Base-by-base conservation (phyloP, 2,888 invertebrate genomes). In the Eumacrocentrus americanus region DNA sequence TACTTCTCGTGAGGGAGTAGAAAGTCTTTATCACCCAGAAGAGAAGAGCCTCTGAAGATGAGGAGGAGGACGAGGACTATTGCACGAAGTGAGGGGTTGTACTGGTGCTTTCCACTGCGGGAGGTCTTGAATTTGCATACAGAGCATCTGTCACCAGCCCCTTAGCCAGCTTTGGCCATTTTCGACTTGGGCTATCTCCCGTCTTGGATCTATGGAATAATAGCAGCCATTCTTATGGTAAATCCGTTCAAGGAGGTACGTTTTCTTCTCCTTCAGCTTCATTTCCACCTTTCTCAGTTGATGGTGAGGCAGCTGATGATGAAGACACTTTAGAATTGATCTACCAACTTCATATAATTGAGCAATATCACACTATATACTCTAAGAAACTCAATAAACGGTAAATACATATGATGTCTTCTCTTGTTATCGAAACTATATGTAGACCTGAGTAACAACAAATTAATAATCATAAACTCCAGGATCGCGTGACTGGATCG, bases 61-160 rank as follows among this genome's bases (percentile, higher is more conserved):
- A n/a, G n/a, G n/a, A n/a, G n/a, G 16, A 16, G 22, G 25, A 52
- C 18, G 52, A 52, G 23, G 42, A 54, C 23, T 35, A 29, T 53
- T 46, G 57, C 40, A 47, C 50, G 37, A 46, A 51, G 44, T 50
- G 57, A 61, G 64, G 55, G 55, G 46, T 46, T 63, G 61, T 20
- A 34, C 61, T 44, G 52, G 25, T 22, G 52, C 51, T 58, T 58
- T 58, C 50, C 58, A 51, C 29, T 35, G 29, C 37, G 63, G 64
- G 65, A 68, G 63, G 66, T 53, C 61, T 56, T 54, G 60, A 78
- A 80, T 80, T 80, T 80, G 78, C 80, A 80, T 80, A 79, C 79
- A 79, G 78, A 80, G 79, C 79, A 80, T 80, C 80, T 80, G 79
- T 80, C 80, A 79, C 78, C 80, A 77, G 78, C 75, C 79, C 80